phyloP scores from a whole-genome alignment of 2,888 invertebrate species.

The Drosophila meridionalis region DNA sequence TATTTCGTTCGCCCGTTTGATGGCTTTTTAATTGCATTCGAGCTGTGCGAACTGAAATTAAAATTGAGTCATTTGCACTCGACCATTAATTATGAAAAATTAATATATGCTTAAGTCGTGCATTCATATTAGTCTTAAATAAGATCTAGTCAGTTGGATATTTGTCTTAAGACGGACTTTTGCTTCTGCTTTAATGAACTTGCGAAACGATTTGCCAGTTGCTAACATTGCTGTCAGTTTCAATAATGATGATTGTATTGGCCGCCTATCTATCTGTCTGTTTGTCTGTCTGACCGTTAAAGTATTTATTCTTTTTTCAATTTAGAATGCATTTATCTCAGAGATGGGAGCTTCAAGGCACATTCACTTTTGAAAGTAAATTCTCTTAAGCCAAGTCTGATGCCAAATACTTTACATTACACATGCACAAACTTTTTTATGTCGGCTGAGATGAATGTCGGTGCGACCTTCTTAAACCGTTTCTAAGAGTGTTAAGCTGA shows the following conservation, averaged over 20 bases:
- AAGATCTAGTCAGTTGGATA: constrained; percentile 5
- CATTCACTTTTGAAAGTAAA: not conserved
- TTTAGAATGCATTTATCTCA: constrained; percentile 4
- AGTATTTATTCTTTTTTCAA: not conserved
- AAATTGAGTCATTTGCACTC: constrained; percentile 65
- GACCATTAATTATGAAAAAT: constrained; percentile 55
- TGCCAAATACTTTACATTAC: not conserved
- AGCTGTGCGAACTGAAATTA: constrained; percentile 15
- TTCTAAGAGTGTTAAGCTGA: not conserved
- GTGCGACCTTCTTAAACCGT: not conserved
- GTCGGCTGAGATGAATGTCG: not conserved
- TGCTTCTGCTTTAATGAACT: constrained; percentile 6
- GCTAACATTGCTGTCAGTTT: constrained; percentile 45
- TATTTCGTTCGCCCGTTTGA: constrained; percentile 32
- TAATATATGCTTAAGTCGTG: constrained; percentile 1
- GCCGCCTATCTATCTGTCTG: not conserved
- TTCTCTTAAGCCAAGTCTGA: not conserved
- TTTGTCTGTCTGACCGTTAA: not conserved
- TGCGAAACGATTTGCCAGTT: constrained; percentile 23
- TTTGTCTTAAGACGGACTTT: constrained; percentile 1
- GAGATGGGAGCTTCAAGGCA: not conserved
- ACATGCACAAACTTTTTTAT: not conserved
- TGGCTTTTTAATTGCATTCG: constrained; percentile 67
- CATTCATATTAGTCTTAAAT: constrained; percentile 12
- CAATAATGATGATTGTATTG: not conserved